phyloP scores from a whole-genome alignment of 2,113 vertebrate species.

The Chloebia gouldiae region DNA sequence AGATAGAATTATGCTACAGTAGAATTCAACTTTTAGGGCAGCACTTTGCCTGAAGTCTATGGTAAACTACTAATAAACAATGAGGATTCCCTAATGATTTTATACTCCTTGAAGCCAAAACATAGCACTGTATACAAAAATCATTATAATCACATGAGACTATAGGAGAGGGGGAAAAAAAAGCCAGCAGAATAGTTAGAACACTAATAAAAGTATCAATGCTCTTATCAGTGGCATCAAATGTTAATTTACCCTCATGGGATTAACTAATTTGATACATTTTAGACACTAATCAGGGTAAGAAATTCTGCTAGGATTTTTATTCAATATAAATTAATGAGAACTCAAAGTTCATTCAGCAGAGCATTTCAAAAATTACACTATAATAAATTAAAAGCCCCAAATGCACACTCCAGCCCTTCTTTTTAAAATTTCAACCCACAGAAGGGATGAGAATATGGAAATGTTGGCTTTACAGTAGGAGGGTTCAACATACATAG shows the following conservation, averaged over 20 bases:
- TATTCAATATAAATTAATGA: slow-evolving; percentile 28
- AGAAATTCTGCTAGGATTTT: slow-evolving; percentile 1
- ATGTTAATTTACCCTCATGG: background rate
- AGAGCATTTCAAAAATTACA: background rate
- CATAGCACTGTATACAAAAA: background rate
- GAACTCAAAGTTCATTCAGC: background rate
- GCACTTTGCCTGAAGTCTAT: background rate
- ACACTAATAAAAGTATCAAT: background rate
- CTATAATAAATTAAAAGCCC: background rate
- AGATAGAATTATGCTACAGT: background rate
- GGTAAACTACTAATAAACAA: slow-evolving; percentile 1
- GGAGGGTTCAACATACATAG: background rate
- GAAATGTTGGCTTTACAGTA: background rate
- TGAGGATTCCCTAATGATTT: background rate
- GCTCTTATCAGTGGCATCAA: background rate
- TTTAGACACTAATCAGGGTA: background rate
- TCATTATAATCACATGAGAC: background rate
- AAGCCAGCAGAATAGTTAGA: background rate
- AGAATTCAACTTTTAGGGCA: background rate
- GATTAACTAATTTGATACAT: slow-evolving; percentile 9
- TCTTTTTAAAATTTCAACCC: background rate
- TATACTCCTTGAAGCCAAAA: background rate
- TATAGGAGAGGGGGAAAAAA: background rate
- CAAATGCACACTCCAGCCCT: background rate
- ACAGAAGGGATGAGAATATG: background rate